Base-by-base conservation (phyloP, 53 echinoderm and acorn worm species). In the Holothuria leucospilota region DNA sequence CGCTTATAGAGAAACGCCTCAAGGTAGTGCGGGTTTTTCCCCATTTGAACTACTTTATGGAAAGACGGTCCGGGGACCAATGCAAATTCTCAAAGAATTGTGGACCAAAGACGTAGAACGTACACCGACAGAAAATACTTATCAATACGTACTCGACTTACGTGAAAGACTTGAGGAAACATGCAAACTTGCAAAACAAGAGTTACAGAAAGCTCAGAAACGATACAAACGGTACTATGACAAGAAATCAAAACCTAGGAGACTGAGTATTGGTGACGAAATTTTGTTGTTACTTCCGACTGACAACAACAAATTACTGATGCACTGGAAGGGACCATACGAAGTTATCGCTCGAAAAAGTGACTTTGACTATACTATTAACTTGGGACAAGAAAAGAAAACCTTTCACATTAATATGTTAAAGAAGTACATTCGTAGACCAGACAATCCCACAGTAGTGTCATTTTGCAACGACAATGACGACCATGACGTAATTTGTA, bases 121-220 rank as follows among this genome's bases (percentile, higher is more conserved):
- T 82, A 72, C 27, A 56, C 86, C 12, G 82, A 86, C 63, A 25
- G 73, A n/a, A 86, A 86, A n/a, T n/a, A n/a, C n/a, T 21, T 86
- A 81, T 30, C 78, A 90, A 39, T 90, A 90, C 68, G 86, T 86
- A 16, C 8, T 90, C 26, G 63, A 86, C 46, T 63, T 86, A 34
- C 67, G 74, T 63, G 69, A 86, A 21, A 59, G 90, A 20, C 41
- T 90, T 6, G 69, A 90, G 29, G 53, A 67, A 9, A 90, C 90
- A 11, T 90, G 86, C 39, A 28, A 40, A 24, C 10, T 86, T 8
- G 90, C 90, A 3, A 41, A n/a, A 24, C 68, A 14, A 15, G 89
- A 74, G 21, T 85, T 89, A 20, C 39, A 52, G 23, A 71, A 72
- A 66, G 4, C 84, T 1, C 84, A 63, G 2, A 34, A 6, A 52